Base-by-base conservation (phyloP, 2,888 invertebrate genomes). In the Acanthopleura granulata region DNA sequence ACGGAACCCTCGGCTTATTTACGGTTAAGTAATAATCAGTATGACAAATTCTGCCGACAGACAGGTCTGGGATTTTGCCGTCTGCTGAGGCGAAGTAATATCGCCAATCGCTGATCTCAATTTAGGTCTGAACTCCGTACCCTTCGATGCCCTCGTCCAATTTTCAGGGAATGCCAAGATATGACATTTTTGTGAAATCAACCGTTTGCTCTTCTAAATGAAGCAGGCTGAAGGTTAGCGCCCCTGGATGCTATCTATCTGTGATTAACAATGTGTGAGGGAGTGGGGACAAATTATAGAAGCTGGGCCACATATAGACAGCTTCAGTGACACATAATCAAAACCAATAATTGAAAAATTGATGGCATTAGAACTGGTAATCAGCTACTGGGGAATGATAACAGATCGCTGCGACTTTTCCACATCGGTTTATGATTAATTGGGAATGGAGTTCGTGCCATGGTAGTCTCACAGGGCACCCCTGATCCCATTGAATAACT, bases 181-280 rank as follows among this genome's bases (percentile, higher is more conserved):
- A 66, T 66, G 66, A 66, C 66, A 66, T 66, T 66, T 66, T 66
- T 66, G 66, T 66, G 66, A 27, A 66, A 27, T 66, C 27, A 27
- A 66, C 27, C 66, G 25, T 66, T 22, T 16, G 66, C 18, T n/a
- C n/a, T 18, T 57, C 57, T 57, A 57, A 27, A 27, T 66, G 66
- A 27, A 27, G 29, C 22, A 27, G 25, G 66, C 25, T 22, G 66
- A 66, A 66, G 29, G 66, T 66, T 22, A 27, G 66, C 1, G 25
- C 29, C 29, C 27, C 66, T 66, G 16, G 66, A 66, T 66, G 18
- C 66, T 22, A 66, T 66, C 66, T 66, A 66, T 66, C 22, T 27
- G 22, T 27, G 66, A 66, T 66, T 27, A 66, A 27, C 25, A 27
- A 22, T 15, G 66, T 27, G 29, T 27, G 22, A 66, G 66, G 15